A percentile compares a stretch with the other conserved stretches of the same genome.
phyloP scores from a whole-genome alignment of 2,113 vertebrate genomes.

The Pelmatolapia mariae region DNA sequence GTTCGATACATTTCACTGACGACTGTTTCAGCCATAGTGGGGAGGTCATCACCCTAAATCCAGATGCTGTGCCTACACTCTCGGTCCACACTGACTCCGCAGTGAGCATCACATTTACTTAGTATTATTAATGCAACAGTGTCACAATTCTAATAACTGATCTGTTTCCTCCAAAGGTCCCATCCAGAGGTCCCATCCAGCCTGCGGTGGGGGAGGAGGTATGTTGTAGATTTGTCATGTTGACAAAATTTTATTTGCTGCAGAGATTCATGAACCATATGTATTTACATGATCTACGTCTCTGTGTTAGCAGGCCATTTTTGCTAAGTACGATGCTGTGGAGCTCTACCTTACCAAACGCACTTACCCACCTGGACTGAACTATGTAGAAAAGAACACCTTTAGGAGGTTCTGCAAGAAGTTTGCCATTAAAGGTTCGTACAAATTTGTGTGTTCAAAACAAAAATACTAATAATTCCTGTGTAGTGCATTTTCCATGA shows the following conservation, averaged over 20 bases:
- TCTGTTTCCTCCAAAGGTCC: not conserved
- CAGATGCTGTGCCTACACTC: constrained; percentile 50
- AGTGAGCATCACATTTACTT: not conserved
- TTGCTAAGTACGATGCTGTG: constrained; percentile 61
- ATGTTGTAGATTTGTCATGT: not conserved
- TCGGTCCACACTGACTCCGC: constrained; percentile 13
- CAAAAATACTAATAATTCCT: not conserved
- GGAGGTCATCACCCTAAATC: not conserved
- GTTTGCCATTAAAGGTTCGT: constrained; percentile 46
- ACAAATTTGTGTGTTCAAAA: not conserved
- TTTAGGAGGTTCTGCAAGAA: constrained; percentile 67
- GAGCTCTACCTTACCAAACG: constrained; percentile 53
- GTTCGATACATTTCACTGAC: constrained; percentile 58
- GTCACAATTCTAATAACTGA: not conserved
- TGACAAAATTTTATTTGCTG: not conserved
- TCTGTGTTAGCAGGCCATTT: constrained; percentile 38
- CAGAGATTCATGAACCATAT: not conserved
- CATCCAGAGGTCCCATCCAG: not conserved
- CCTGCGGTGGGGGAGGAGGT: not conserved
- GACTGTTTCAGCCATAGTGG: constrained; percentile 46
- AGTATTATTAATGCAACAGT: not conserved
- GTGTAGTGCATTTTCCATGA: not conserved
- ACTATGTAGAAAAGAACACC: constrained; percentile 66
- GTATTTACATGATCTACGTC: not conserved
- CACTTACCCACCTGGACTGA: constrained; percentile 55